Conservation (phyloP, 1,140 invertebrate species). For the Lordiphosa mommai region DNA sequence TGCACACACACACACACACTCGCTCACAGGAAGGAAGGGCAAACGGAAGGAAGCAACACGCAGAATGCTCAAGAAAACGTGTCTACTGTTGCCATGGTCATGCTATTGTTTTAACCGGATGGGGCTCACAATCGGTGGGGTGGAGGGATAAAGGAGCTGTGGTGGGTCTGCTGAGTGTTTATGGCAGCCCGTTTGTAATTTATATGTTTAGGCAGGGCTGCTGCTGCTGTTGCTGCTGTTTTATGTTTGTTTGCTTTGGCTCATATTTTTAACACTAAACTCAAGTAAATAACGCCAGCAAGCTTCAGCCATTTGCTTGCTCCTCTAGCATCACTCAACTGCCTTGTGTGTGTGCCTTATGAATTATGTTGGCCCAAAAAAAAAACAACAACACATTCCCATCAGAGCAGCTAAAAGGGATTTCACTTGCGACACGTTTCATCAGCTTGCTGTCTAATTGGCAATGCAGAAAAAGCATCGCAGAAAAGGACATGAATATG, state of each 20-base stretch:
- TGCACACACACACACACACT: too few species aligned
- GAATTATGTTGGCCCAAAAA: slow-evolving; percentile 26
- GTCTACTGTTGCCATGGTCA: slow-evolving; percentile 33
- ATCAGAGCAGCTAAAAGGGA: slow-evolving; percentile 24
- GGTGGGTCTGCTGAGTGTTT: slow-evolving; percentile 22
- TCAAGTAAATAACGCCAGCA: slow-evolving; percentile 22
- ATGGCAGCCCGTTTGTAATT: slow-evolving; percentile 49
- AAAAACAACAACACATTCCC: neutral
- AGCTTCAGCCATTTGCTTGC: neutral
- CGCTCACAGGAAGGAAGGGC: slow-evolving; percentile 27
- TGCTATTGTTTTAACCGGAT: slow-evolving; percentile 46
- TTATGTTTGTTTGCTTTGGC: slow-evolving; percentile 46
- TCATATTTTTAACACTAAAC: slow-evolving; percentile 52
- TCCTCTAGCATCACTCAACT: slow-evolving; percentile 13
- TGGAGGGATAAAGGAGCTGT: neutral
- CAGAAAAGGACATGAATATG: neutral
- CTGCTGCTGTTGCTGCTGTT: slow-evolving; percentile 16
- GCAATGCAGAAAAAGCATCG: slow-evolving; percentile 27
- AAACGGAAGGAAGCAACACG: slow-evolving; percentile 50
- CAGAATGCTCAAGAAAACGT: slow-evolving; percentile 47
- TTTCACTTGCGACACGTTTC: slow-evolving; percentile 36
- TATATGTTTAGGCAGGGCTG: slow-evolving; percentile 45
- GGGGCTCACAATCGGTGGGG: slow-evolving; percentile 12
- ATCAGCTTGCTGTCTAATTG: slow-evolving; percentile 44
- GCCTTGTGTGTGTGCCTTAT: slow-evolving; percentile 19